phyloP scores from a whole-genome alignment of 2,888 invertebrate species.

The Callyntrura sp. region DNA sequence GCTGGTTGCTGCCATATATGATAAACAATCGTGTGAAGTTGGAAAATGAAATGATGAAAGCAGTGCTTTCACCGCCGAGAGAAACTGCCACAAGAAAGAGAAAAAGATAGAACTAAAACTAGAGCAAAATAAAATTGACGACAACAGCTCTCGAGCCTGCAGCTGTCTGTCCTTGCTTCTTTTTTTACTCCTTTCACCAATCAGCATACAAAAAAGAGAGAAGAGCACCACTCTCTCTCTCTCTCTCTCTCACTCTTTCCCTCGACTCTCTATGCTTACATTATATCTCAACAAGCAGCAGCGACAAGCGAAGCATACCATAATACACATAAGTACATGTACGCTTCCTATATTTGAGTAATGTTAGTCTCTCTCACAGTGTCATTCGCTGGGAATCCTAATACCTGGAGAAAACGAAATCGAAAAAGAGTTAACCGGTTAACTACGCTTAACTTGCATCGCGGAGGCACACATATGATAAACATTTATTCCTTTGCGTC shows the following conservation, averaged over 20 bases:
- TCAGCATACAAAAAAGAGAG: slow-evolving; percentile 66
- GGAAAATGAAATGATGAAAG: slow-evolving; percentile 46
- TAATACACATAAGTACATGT: slow-evolving; percentile 12
- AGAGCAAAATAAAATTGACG: slow-evolving; percentile 73
- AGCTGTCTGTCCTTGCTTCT: slow-evolving; percentile 68
- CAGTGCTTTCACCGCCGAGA: slow-evolving; percentile 48
- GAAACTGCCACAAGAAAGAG: slow-evolving; percentile 45
- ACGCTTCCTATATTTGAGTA: neutral
- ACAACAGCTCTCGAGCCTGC: slow-evolving; percentile 67
- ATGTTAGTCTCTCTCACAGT: slow-evolving; percentile 57
- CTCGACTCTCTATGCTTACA: slow-evolving; percentile 20
- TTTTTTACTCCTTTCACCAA: slow-evolving; percentile 72
- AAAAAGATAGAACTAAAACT: slow-evolving; percentile 67
- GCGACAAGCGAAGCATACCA: slow-evolving; percentile 20
- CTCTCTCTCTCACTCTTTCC: neutral
- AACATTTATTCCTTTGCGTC: slow-evolving; percentile 53
- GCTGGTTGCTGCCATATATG: neutral
- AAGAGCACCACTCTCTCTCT: slow-evolving; percentile 53
- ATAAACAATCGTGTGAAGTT: slow-evolving; percentile 25
- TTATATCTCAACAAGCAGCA: slow-evolving; percentile 24
- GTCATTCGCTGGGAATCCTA: slow-evolving; percentile 68
- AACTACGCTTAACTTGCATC: slow-evolving; percentile 62
- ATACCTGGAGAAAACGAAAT: slow-evolving; percentile 73
- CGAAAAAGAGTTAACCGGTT: slow-evolving; percentile 75
- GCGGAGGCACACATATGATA: slow-evolving; percentile 70